phyloP scores from a whole-genome alignment of 2,113 vertebrate genomes.

The Sigmodon hispidus region DNA sequence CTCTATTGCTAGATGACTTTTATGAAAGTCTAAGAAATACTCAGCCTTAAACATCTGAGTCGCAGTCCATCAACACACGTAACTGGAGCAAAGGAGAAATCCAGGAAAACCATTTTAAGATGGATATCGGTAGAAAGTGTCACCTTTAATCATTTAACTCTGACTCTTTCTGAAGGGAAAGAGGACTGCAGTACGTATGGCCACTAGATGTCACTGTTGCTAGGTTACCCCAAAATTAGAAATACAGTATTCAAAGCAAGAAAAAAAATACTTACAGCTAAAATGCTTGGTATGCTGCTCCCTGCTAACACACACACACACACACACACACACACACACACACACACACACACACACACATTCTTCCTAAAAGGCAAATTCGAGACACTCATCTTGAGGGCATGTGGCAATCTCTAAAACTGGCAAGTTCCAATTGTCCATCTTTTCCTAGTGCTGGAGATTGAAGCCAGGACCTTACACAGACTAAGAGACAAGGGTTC shows the following conservation, averaged over 20 bases:
- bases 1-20: constrained; percentile 32
- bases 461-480: neutral
- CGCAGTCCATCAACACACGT: constrained; percentile 17
- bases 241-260: neutral
- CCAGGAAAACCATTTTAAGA: constrained; percentile 25
- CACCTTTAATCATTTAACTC: constrained; percentile 36
- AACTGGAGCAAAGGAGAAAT: constrained; percentile 15
- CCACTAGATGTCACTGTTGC: constrained; percentile 77
- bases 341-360: neutral
- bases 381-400: neutral
- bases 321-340: no score
- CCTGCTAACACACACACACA: neutral
- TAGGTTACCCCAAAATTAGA: neutral
- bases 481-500: neutral
- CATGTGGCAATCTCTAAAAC: neutral
- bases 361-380: neutral
- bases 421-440: neutral
- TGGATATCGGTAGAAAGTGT: constrained; percentile 15
- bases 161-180: neutral
- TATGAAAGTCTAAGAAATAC: constrained; percentile 26
- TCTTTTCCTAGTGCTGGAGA: neutral
- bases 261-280: neutral
- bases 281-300: constrained; percentile 12
- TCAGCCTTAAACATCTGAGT: constrained; percentile 50
- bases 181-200: neutral